A percentile compares a stretch with the other conserved stretches of the same genome.
These are phyloP conservation scores for Macrotus californicus DNA, from an alignment of 2,113 vertebrate genomes.

Conservation along the genomic window DNA sequence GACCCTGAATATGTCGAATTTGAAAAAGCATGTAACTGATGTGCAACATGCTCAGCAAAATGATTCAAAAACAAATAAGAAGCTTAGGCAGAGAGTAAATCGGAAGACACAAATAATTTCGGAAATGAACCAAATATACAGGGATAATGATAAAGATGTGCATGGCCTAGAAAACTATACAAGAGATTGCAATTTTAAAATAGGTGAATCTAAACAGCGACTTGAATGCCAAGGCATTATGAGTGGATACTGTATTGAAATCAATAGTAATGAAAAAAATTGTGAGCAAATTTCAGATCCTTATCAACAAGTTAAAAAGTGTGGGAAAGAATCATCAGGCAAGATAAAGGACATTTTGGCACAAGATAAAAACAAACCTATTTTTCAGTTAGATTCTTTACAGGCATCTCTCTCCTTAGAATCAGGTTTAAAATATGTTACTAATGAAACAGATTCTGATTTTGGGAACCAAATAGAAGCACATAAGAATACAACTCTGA, in stretches of 20 bases:
- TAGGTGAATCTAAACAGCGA: slow-evolving; percentile 41
- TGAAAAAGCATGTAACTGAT: slow-evolving; percentile 29
- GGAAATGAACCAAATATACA: slow-evolving; percentile 23
- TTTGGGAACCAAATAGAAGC: background rate
- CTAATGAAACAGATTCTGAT: slow-evolving; percentile 17
- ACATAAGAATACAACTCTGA: background rate
- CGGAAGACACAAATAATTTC: slow-evolving; percentile 60
- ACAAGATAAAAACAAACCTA: slow-evolving; percentile 44
- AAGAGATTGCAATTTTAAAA: slow-evolving; percentile 32
- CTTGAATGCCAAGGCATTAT: slow-evolving; percentile 26
- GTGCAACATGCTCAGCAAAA: background rate
- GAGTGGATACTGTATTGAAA: background rate
- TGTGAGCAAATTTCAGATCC: background rate
- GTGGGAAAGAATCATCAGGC: background rate
- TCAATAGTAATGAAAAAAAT: slow-evolving; percentile 39
- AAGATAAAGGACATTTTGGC: slow-evolving; percentile 53
- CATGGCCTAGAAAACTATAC: background rate
- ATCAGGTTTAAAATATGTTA: slow-evolving; percentile 24
- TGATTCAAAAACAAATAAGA: slow-evolving; percentile 39
- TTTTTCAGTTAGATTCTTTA: slow-evolving; percentile 39
- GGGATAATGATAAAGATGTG: slow-evolving; percentile 5
- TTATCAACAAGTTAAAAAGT: slow-evolving; percentile 28
- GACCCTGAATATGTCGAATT: background rate
- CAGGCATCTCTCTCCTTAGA: background rate
- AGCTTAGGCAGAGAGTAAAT: slow-evolving; percentile 43